These are phyloP conservation scores for Hydrozoanthus tunicans DNA, from an alignment of 64 coral and sea anemone species.

Conservation along the genomic window DNA sequence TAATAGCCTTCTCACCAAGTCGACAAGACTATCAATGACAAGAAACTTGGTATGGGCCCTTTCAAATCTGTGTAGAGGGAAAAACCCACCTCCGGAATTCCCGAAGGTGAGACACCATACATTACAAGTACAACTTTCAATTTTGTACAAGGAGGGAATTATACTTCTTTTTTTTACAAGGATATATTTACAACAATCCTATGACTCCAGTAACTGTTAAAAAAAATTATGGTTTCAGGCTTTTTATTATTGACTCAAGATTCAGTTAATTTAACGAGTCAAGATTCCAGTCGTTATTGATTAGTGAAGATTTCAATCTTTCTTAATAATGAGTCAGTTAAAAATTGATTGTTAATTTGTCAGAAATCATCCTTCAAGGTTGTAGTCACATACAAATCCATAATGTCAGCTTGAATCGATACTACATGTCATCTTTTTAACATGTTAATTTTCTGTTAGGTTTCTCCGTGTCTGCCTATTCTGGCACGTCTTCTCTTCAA, in stretches of 20 bases:
- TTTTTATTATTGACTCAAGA: too few species aligned
- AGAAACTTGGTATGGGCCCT: constrained; percentile 96
- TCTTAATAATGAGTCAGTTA: too few species aligned
- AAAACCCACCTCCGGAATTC: constrained; percentile 97
- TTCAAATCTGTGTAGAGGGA: constrained; percentile 95
- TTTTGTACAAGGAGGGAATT: neutral
- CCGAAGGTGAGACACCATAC: constrained; percentile 66
- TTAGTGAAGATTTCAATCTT: too few species aligned
- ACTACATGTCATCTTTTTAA: too few species aligned
- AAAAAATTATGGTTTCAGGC: too few species aligned
- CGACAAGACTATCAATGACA: constrained; percentile 88
- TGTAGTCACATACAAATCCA: neutral
- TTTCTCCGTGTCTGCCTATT: constrained; percentile 86
- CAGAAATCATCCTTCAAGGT: too few species aligned
- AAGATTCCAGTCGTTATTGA: too few species aligned
- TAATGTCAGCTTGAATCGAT: neutral
- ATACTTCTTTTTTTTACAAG: too few species aligned
- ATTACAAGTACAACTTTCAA: neutral
- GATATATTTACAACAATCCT: too few species aligned
- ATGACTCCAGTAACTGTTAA: too few species aligned
- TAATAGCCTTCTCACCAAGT: constrained; percentile 79
- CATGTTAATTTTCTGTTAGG: constrained; percentile 43
- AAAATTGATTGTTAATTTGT: too few species aligned
- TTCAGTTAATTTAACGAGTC: too few species aligned
- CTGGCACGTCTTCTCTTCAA: constrained; percentile 82